Conservation (phyloP, 1,140 invertebrate species). For the Pteromalus puparum region DNA sequence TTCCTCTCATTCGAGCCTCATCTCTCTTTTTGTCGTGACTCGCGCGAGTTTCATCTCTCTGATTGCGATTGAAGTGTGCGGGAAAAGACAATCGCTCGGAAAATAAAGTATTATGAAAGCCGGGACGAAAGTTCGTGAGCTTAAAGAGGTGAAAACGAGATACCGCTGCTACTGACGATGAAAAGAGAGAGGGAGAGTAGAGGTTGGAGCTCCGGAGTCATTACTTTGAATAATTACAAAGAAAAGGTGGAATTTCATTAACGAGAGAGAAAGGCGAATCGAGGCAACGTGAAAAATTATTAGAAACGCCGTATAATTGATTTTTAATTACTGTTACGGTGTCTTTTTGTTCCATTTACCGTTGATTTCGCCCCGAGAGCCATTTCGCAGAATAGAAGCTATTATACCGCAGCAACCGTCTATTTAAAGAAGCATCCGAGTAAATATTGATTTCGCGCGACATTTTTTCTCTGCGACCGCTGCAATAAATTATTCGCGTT, state of each 20-base stretch:
- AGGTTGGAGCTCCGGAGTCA: neutral
- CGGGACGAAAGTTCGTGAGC: neutral
- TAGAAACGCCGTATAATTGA: conserved; percentile 23
- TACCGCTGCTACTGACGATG: neutral
- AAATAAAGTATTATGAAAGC: conserved; percentile 13
- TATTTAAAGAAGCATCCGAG: neutral
- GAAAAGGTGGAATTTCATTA: conserved; percentile 15
- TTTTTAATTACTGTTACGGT: conserved; percentile 37
- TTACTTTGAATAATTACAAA: conserved; percentile 27
- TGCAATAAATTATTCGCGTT: neutral
- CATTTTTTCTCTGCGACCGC: neutral
- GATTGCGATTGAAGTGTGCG: conserved; percentile 6
- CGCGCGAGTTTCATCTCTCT: neutral
- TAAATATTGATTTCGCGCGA: neutral
- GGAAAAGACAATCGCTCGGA: conserved; percentile 15
- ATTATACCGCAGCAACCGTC: neutral
- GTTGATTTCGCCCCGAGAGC: neutral
- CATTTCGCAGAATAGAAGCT: neutral
- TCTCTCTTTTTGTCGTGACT: neutral
- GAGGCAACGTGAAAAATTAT: conserved; percentile 17
- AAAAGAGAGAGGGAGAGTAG: neutral
- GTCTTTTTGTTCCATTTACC: neutral
- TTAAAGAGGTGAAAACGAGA: conserved; percentile 5
- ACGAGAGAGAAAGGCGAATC: neutral
- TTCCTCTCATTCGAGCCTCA: neutral